Conservation (phyloP, 2,888 invertebrate genomes). For the Patella caerulea region DNA sequence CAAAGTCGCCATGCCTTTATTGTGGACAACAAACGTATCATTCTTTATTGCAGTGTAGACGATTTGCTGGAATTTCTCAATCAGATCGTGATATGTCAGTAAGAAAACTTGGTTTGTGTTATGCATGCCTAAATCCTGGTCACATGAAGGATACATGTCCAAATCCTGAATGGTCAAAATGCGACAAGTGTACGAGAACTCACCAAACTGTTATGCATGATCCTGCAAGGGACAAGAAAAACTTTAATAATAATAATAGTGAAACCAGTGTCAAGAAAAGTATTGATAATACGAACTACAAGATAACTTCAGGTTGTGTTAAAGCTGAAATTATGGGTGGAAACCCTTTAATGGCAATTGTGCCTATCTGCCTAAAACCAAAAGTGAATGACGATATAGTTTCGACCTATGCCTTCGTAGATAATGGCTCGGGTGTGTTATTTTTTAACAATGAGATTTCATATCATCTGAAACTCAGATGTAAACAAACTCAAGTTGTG, state of each 20-base stretch:
- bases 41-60: neutral
- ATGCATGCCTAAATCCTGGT: neutral
- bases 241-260: no score
- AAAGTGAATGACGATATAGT: neutral
- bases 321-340: neutral
- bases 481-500: neutral
- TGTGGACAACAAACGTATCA: neutral
- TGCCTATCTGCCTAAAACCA: neutral
- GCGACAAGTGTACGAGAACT: no score
- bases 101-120: neutral
- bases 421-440: neutral
- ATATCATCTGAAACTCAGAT: neutral
- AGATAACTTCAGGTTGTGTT: neutral
- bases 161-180: neutral
- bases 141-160: neutral
- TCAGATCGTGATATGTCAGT: neutral
- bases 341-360: constrained; percentile 8
- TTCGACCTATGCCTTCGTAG: neutral
- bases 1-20: neutral
- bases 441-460: neutral
- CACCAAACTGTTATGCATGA: no score
- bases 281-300: neutral
- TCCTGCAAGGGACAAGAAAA: no score
- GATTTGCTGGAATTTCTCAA: neutral
- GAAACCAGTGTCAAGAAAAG: neutral